phyloP scores from a whole-genome alignment of 2,797 vertebrate genomes.

The Pipistrellus pygmaeus region DNA sequence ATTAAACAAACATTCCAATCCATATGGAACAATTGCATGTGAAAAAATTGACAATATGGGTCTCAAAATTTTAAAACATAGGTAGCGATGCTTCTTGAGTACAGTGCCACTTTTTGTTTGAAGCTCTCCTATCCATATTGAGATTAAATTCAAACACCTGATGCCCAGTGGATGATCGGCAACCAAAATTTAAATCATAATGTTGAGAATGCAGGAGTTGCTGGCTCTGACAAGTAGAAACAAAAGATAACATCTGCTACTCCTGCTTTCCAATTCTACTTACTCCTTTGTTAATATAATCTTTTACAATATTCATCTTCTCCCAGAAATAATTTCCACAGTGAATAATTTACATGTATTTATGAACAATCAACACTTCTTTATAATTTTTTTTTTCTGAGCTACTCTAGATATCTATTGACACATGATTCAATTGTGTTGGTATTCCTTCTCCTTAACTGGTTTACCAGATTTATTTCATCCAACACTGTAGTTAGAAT shows the following conservation, averaged over 20 bases:
- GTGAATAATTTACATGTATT: constrained; percentile 58
- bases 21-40: not conserved
- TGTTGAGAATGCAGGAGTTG: not conserved
- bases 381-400: not conserved
- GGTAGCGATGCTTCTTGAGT: not conserved
- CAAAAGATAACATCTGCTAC: constrained; percentile 71
- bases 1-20: not conserved
- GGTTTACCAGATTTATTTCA: constrained; percentile 29
- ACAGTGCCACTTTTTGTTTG: not conserved
- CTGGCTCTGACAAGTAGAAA: constrained; percentile 51
- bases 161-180: not conserved
- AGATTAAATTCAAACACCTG: constrained; percentile 54
- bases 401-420: not conserved
- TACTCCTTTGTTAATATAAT: constrained; percentile 63
- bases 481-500: not conserved
- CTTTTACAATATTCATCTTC: constrained; percentile 53
- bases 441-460: not conserved
- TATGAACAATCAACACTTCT: constrained; percentile 23
- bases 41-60: not conserved
- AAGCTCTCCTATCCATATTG: not conserved
- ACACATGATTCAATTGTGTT: not conserved
- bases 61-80: not conserved
- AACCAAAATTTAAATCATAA: constrained; percentile 53
- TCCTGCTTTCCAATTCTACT: constrained; percentile 58
- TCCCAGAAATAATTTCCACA: constrained; percentile 52